These are phyloP conservation scores for Phoebastria nigripes DNA, from an alignment of 2,797 vertebrate genomes.

Conservation along the genomic window DNA sequence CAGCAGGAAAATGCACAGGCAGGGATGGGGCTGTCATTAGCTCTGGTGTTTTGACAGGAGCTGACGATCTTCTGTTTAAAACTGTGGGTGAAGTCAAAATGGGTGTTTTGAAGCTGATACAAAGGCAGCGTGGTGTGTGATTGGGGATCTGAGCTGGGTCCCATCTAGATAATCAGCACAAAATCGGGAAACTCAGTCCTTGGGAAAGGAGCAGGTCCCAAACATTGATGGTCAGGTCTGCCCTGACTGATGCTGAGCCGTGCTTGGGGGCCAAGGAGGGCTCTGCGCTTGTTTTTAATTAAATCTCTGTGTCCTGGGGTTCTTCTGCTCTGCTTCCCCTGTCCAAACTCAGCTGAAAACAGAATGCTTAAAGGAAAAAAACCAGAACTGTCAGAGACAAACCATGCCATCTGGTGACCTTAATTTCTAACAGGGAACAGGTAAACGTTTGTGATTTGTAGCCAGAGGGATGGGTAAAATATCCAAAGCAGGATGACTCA, in stretches of 20 bases:
- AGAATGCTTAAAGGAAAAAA: neutral
- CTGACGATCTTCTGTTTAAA: neutral
- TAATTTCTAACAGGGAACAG: constrained; percentile 4
- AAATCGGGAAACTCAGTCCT: neutral
- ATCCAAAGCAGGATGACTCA: neutral
- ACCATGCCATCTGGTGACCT: constrained; percentile 70
- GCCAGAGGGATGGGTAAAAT: constrained; percentile 2
- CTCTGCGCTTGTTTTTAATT: neutral
- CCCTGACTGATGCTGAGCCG: neutral
- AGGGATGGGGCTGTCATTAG: neutral
- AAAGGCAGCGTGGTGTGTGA: neutral
- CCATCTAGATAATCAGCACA: neutral
- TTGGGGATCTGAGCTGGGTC: neutral
- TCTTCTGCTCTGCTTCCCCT: neutral
- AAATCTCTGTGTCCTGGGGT: neutral
- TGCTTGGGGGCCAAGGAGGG: neutral
- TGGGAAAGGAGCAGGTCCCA: rapidly evolving
- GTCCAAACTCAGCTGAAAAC: neutral
- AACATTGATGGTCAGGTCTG: rapidly evolving
- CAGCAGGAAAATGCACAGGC: neutral
- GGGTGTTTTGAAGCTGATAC: neutral
- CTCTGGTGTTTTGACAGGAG: neutral
- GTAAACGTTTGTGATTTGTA: constrained; percentile 2
- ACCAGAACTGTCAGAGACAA: neutral
- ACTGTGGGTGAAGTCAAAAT: neutral